A percentile compares a stretch with the other conserved stretches of the same genome.
phyloP scores from a whole-genome alignment of 2,797 vertebrate species.

The Cottoperca gobio region DNA sequence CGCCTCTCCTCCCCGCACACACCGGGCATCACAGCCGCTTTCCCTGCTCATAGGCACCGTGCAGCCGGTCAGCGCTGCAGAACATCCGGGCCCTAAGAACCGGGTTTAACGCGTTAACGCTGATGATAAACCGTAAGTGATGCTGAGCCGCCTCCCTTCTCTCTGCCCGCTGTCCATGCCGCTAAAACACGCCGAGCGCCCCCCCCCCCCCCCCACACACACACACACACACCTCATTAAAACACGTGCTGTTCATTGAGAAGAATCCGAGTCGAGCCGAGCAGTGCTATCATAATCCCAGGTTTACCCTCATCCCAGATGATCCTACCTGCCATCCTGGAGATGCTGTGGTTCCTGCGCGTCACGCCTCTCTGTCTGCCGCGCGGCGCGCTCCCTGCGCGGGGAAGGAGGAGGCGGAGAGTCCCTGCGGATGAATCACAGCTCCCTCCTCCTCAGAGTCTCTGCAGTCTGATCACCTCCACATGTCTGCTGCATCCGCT shows the following conservation, averaged over 20 bases:
- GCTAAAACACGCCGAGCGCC: neutral
- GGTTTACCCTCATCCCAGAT: too few relatives aligned
- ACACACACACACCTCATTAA: too few relatives aligned
- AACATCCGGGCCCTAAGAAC: neutral
- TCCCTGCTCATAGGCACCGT: neutral
- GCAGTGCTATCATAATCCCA: too few relatives aligned
- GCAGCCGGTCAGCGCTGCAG: neutral
- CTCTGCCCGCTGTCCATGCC: neutral
- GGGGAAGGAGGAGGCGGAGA: constrained; percentile 46
- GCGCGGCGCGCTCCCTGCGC: constrained; percentile 70
- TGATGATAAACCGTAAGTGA: too few relatives aligned
- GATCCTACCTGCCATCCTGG: constrained; percentile 79
- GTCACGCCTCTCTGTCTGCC: constrained; percentile 77
- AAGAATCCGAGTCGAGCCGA: neutral
- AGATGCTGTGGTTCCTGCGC: constrained; percentile 71
- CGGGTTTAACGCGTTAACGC: neutral
- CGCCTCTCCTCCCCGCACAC: neutral
- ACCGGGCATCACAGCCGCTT: neutral
- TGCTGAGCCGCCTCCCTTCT: constrained; percentile 38
- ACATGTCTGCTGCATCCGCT: too few relatives aligned
- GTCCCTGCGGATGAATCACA: constrained; percentile 39
- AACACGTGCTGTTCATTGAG: accelerated
- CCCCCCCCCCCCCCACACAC: too few relatives aligned
- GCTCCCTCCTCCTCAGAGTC: constrained; percentile 19
- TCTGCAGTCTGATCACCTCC: too few relatives aligned